phyloP scores from a whole-genome alignment of 2,888 invertebrate species.

The Helicoverpa assulta region DNA sequence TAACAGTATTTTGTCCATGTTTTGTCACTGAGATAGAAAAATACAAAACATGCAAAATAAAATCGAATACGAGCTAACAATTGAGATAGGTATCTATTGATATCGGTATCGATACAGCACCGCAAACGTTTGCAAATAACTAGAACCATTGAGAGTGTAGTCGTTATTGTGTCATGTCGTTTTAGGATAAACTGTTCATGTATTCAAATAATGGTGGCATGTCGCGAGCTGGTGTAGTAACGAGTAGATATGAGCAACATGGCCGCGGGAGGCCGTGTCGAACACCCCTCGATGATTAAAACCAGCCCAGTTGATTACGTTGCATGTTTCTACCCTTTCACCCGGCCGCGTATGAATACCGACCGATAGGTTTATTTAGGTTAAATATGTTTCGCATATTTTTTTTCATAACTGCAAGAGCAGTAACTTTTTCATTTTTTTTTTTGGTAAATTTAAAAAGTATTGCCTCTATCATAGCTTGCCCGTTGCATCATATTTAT shows the following conservation, averaged over 20 bases:
- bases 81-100: conserved; percentile 13
- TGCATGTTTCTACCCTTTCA: conserved; percentile 78
- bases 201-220: conserved; percentile 61
- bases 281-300: conserved; percentile 81
- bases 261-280: conserved; percentile 60
- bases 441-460: no score
- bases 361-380: conserved; percentile 75
- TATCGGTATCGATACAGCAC: conserved; percentile 8
- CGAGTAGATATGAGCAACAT: conserved; percentile 55
- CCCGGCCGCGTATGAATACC: conserved; percentile 67
- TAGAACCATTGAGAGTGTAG: conserved; percentile 28
- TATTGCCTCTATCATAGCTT: no score
- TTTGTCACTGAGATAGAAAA: no score
- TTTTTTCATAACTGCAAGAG: conserved; percentile 41
- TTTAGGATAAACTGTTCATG: conserved; percentile 61
- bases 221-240: conserved; percentile 53
- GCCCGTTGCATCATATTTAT: no score
- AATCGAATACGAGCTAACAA: conserved; percentile 9
- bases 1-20: no score
- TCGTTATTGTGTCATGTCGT: conserved; percentile 51
- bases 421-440: background rate
- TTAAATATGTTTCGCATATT: conserved; percentile 49
- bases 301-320: conserved; percentile 82
- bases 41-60: background rate
- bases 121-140: conserved; percentile 15